A percentile compares a stretch with the other conserved stretches of the same genome.
phyloP scores from a whole-genome alignment of 2,888 invertebrate genomes.

The Trachelus tabidus region DNA sequence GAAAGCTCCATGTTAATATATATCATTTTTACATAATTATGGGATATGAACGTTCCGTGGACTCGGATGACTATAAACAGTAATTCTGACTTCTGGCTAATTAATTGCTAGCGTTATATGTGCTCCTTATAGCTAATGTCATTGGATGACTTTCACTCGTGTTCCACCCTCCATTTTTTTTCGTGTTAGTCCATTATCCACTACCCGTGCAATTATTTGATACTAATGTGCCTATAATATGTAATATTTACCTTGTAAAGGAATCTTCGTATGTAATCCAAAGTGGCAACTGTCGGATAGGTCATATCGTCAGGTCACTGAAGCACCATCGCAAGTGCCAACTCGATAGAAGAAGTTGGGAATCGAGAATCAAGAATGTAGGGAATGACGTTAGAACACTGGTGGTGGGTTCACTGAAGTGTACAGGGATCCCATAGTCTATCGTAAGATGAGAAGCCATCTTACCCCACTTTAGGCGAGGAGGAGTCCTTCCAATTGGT shows the following conservation, averaged over 20 bases:
- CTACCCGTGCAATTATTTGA: neutral
- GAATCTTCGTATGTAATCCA: neutral
- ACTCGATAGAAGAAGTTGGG: neutral
- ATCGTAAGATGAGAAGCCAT: neutral
- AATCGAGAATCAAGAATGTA: neutral
- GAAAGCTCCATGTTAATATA: neutral
- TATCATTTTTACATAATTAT: neutral
- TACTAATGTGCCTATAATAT: neutral
- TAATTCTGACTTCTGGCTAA: neutral
- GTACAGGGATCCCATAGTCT: neutral
- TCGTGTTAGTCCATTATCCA: neutral
- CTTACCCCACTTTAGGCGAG: neutral
- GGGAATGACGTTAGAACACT: neutral
- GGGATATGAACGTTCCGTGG: neutral
- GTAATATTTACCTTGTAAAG: neutral
- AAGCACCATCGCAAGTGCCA: neutral
- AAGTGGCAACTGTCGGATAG: neutral
- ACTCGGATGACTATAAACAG: too few species aligned
- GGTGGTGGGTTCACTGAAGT: neutral
- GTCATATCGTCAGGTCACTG: neutral
- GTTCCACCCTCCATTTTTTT: neutral
- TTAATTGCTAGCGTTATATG: neutral
- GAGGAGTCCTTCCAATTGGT: constrained; percentile 1
- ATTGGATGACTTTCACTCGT: neutral
- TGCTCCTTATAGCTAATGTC: neutral